A percentile compares a stretch with the other conserved stretches of the same genome.
Conservation (phyloP, 2,797 vertebrate genomes). For the Schizopygopsis pylzovi region DNA sequence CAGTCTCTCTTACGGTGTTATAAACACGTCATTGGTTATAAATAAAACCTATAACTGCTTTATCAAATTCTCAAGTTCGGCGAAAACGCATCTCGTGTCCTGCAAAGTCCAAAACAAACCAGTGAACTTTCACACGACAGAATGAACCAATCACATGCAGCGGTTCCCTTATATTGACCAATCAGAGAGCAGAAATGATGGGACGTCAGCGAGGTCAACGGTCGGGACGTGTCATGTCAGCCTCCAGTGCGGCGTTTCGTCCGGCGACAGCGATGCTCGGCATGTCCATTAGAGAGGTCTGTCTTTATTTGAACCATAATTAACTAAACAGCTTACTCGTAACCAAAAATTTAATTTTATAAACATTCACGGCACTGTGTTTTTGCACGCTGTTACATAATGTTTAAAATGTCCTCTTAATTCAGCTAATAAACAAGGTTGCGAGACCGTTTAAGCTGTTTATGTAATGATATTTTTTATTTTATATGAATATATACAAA, state of each 20-base stretch:
- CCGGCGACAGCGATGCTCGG: conserved; percentile 77
- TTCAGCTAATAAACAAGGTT: too few relatives aligned
- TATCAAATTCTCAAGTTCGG: background rate
- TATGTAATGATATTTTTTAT: background rate
- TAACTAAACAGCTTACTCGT: background rate
- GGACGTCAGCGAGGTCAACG: conserved; percentile 58
- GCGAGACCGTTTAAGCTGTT: background rate
- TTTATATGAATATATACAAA: background rate
- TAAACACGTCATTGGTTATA: background rate
- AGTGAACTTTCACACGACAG: conserved; percentile 29
- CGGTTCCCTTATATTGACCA: conserved; percentile 55
- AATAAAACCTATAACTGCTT: background rate
- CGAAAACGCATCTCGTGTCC: background rate
- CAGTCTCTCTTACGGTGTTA: background rate
- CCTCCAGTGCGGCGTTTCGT: conserved; percentile 62
- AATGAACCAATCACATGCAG: conserved; percentile 4
- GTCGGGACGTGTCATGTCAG: conserved; percentile 81
- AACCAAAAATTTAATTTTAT: background rate
- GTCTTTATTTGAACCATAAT: background rate
- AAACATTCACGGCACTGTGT: background rate
- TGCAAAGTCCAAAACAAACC: conserved; percentile 27
- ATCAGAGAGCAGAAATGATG: conserved; percentile 61
- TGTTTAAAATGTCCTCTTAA: background rate
- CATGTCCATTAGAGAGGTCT: conserved; percentile 84
- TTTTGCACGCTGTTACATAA: background rate